Evolutionary conservation across 2,797 vertebrate genomes (phyloP).

Genomic region (Scolopax bukidnonensis): DNA sequence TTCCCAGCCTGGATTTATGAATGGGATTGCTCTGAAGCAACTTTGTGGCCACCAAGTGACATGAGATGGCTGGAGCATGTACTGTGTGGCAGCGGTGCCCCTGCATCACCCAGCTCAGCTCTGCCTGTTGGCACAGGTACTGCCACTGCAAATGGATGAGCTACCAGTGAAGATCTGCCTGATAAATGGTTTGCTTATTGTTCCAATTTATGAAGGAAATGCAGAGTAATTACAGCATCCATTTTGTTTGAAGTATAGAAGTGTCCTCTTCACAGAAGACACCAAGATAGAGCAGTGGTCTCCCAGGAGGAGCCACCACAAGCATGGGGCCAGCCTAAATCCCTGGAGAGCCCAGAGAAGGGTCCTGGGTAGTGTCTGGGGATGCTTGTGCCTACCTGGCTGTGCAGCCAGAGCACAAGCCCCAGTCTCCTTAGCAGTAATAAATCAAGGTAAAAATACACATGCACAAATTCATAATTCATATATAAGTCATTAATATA

Average conservation of each 20-base stretch:
- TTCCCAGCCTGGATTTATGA: neutral
- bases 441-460: neutral
- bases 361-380: neutral
- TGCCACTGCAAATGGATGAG: accelerated
- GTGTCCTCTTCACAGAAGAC: neutral
- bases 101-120: neutral
- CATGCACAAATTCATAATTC: neutral
- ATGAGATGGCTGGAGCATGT: accelerated
- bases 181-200: neutral
- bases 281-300: neutral
- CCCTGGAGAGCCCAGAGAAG: neutral
- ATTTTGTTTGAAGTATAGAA: neutral
- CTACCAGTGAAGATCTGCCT: accelerated
- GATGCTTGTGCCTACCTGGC: neutral
- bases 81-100: neutral
- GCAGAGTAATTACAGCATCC: neutral
- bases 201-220: neutral
- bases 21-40: neutral
- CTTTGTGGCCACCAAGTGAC: neutral
- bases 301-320: neutral
- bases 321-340: neutral
- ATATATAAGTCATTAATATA: neutral
- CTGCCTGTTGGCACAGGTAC: neutral
- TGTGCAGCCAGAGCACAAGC: neutral
- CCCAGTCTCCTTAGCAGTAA: neutral